Evolutionary conservation across 2,888 invertebrate genomes (phyloP).

Genomic region (Tanaodytes sp.): DNA sequence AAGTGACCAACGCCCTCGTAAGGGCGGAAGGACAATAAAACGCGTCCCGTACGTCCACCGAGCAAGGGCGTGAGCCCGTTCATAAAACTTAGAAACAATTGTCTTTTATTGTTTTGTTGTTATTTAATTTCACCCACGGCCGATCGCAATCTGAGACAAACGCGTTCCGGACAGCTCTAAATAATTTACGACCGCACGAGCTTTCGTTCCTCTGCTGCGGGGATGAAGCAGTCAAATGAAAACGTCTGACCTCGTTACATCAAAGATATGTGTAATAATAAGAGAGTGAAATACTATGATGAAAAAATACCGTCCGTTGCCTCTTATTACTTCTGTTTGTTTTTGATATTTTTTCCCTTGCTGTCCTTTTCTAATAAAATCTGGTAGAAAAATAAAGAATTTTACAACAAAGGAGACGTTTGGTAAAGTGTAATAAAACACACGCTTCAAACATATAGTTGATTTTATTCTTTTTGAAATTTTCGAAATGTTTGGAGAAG

Average conservation of each 20-base stretch:
- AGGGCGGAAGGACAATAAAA: slow-evolving; percentile 61
- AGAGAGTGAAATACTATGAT: not conserved
- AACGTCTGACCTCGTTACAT: slow-evolving; percentile 27
- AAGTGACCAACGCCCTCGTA: slow-evolving; percentile 56
- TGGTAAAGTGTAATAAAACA: too few species aligned
- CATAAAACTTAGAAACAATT: slow-evolving; percentile 74
- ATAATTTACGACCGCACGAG: slow-evolving; percentile 67
- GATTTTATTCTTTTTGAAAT: too few species aligned
- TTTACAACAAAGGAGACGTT: too few species aligned
- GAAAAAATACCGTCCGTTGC: too few species aligned
- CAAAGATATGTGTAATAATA: slow-evolving; percentile 18
- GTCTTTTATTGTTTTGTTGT: slow-evolving; percentile 74
- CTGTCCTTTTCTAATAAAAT: too few species aligned
- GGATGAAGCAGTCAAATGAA: slow-evolving; percentile 28
- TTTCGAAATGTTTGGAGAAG: too few species aligned
- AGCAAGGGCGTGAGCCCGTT: slow-evolving; percentile 58
- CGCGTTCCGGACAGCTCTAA: slow-evolving; percentile 61
- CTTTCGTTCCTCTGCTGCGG: slow-evolving; percentile 32
- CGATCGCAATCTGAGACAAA: slow-evolving; percentile 57
- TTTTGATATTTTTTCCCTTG: too few species aligned
- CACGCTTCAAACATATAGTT: too few species aligned
- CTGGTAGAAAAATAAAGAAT: too few species aligned
- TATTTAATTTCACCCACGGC: slow-evolving; percentile 71
- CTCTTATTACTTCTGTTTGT: not conserved
- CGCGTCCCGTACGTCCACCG: slow-evolving; percentile 60